Percentiles rank a stretch among this genome's conserved stretches.
phyloP scores from a whole-genome alignment of 2,888 invertebrate species.

The Tolmerus cingulatus region DNA sequence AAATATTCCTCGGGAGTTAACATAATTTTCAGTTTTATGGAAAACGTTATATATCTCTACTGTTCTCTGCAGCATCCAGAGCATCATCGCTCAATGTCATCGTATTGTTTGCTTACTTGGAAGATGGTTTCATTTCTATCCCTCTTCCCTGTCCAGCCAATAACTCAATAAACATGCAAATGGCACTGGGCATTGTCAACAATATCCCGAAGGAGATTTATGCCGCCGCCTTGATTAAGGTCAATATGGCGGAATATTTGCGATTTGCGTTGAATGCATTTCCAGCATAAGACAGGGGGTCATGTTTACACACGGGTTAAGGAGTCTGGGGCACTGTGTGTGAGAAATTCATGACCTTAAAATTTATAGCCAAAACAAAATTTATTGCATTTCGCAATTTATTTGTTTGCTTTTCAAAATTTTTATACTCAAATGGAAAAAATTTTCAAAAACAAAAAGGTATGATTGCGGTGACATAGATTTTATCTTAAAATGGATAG shows the following conservation, averaged over 20 bases:
- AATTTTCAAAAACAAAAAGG: not conserved
- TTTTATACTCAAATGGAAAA: not conserved
- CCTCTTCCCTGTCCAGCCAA: not conserved
- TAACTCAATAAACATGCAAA: constrained; percentile 40
- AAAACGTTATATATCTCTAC: not conserved
- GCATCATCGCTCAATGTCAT: constrained; percentile 24
- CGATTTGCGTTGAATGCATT: not conserved
- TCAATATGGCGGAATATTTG: constrained; percentile 32
- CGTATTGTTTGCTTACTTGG: constrained; percentile 6
- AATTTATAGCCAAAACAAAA: not conserved
- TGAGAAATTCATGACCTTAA: not conserved
- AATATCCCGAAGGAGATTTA: constrained; percentile 4
- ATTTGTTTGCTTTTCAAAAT: not conserved
- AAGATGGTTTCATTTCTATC: not conserved
- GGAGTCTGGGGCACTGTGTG: not conserved
- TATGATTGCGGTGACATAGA: not conserved
- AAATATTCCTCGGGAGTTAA: not conserved
- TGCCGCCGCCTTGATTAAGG: constrained; percentile 27
- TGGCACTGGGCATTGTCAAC: constrained; percentile 17
- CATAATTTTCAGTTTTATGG: constrained; percentile 2
- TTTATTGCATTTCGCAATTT: not conserved
- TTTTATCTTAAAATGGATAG: not conserved
- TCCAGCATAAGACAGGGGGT: not conserved
- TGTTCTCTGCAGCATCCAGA: not conserved
- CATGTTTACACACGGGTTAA: constrained; percentile 37